Evolutionary conservation across 2,797 vertebrate genomes (phyloP), one percentile per base, ranked within the genome.

Genomic region (Lindbergichthys nudifrons): DNA sequence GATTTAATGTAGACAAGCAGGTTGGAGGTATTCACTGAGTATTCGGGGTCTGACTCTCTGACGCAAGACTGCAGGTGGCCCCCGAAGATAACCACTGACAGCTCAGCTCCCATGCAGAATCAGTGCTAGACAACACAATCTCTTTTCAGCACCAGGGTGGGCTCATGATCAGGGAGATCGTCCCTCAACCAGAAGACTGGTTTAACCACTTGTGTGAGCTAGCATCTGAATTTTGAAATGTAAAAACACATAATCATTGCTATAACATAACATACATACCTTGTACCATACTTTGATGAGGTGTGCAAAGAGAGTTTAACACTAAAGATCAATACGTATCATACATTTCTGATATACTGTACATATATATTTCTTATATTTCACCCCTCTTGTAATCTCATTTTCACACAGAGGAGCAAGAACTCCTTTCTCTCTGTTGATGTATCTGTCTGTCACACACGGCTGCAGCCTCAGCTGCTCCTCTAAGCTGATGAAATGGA

Each of bases 401-500:
- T 60, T 74, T 56, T 70, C 48, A 42, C 63, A 65, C 74, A 46
- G 45, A 10, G 36, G 19, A 64, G 46, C 18, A 15, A 54, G 42
- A 19, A 69, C 76, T 76, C 68, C 15, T 32, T 30, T 64, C 47
- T 63, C 53, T 63, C 60, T 21, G 52, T 26, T 21, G 58, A 45
- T 62, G 12, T 47, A 67, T 73, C 62, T 62, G 65, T 59, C 73
- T 41, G 41, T 73, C 16, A 76, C 73, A 65, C 23, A 77, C 8
- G 11, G 15, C 62, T 45, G 48, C 65, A 47, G 58, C 41, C 51
- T 61, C 46, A 85, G 85, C 81, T 87, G 83, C 79, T 69, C 50
- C 51, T 80, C 60, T 54, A 42, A 79, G 80, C 75, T 87, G 85
- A 91, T 92, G 80, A 90, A 88, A 90, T 90, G 10, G 81, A 89